These are phyloP conservation scores for Ridgeia piscesae DNA, from an alignment of 1,140 invertebrate genomes.

Conservation along the genomic window DNA sequence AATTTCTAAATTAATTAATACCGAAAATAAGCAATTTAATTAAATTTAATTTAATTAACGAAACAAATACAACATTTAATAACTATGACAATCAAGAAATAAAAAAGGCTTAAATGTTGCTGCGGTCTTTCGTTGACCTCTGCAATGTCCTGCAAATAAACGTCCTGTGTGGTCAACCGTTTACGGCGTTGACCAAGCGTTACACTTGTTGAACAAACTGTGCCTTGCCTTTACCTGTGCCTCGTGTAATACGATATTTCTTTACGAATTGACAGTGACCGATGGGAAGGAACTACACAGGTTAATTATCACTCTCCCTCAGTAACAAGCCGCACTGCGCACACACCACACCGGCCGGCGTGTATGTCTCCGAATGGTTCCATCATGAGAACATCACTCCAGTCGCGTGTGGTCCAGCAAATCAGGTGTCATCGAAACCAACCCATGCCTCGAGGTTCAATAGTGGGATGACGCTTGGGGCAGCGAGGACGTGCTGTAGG, in stretches of 20 bases:
- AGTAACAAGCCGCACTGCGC: neutral
- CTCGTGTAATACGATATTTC: neutral
- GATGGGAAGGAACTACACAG: neutral
- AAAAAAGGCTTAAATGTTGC: too few species aligned
- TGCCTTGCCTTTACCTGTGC: neutral
- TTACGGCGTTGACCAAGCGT: neutral
- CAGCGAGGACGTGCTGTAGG: neutral
- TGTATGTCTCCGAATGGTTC: neutral
- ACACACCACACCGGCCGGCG: neutral
- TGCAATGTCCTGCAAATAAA: neutral
- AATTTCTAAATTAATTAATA: too few species aligned
- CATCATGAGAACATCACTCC: neutral
- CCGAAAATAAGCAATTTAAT: too few species aligned
- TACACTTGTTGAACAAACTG: neutral
- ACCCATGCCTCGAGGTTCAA: neutral
- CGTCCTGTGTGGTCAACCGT: neutral
- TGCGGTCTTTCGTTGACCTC: neutral
- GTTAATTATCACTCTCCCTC: neutral
- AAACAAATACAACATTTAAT: too few species aligned
- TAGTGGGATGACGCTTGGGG: neutral
- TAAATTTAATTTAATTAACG: too few species aligned
- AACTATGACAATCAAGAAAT: too few species aligned
- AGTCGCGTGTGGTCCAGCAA: neutral
- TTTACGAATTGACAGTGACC: neutral
- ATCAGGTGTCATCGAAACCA: neutral